phyloP scores from a whole-genome alignment of 2,113 vertebrate species.

The Platysternon megacephalum region DNA sequence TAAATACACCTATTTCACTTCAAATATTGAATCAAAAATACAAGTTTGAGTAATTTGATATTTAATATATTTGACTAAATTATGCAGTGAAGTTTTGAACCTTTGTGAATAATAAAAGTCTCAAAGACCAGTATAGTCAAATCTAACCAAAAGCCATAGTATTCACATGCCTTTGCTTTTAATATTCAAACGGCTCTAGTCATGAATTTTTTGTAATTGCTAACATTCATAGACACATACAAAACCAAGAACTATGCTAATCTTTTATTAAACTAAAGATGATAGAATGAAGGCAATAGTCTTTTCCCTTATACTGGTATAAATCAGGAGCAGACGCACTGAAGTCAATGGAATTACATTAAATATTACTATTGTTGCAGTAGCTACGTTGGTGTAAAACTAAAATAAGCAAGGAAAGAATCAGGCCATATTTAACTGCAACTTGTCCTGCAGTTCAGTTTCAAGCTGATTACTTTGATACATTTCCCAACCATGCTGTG shows the following conservation, averaged over 20 bases:
- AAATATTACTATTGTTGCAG: background rate
- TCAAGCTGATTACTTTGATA: slow-evolving; percentile 37
- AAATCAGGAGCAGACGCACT: background rate
- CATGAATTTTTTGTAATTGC: background rate
- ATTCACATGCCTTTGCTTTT: background rate
- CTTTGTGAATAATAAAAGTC: background rate
- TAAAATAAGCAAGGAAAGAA: slow-evolving; percentile 13
- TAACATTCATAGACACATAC: background rate
- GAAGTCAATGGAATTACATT: background rate
- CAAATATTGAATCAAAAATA: slow-evolving; percentile 1
- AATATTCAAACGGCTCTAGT: background rate
- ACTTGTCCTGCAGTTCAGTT: slow-evolving; percentile 7
- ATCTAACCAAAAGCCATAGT: background rate
- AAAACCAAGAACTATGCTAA: background rate
- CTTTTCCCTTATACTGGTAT: background rate
- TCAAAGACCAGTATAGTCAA: background rate
- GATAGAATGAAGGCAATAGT: background rate
- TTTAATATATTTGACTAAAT: background rate
- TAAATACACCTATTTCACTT: background rate
- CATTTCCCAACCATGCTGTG: background rate
- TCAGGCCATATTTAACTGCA: slow-evolving; percentile 17
- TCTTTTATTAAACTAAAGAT: background rate
- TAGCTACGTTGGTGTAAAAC: slow-evolving; percentile 17
- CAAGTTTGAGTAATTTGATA: background rate
- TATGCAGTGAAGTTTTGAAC: slow-evolving; percentile 5